A percentile compares a stretch with the other conserved stretches of the same genome.
These are phyloP conservation scores for Spheniscus mendiculus DNA, from an alignment of 2,113 vertebrate species.

Conservation along the genomic window DNA sequence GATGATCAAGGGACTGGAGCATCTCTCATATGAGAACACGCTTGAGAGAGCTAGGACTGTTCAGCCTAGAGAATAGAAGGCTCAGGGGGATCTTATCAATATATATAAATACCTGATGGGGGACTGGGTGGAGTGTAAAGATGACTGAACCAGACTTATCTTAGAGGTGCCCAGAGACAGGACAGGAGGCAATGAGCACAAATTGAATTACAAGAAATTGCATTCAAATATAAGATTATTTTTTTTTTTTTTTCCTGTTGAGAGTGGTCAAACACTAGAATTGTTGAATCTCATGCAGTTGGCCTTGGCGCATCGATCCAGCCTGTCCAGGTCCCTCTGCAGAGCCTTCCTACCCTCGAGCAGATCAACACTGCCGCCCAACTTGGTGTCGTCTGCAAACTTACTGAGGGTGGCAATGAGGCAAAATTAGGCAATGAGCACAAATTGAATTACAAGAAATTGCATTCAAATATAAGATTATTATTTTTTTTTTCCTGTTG, in stretches of 20 bases:
- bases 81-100: not conserved
- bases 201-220: not conserved
- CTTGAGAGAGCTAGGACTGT: not conserved
- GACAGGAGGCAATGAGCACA: not conserved
- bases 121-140: not conserved
- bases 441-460: not conserved
- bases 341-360: too few relatives aligned
- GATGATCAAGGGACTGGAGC: not conserved
- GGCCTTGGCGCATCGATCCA: too few relatives aligned
- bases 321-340: too few relatives aligned
- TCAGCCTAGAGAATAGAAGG: not conserved
- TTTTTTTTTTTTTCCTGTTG: not conserved
- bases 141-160: not conserved
- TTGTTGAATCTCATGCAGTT: too few relatives aligned
- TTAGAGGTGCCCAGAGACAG: not conserved
- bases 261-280: too few relatives aligned
- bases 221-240: not conserved
- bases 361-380: too few relatives aligned
- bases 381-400: too few relatives aligned
- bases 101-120: not conserved
- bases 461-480: not conserved
- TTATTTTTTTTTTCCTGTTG: not conserved
- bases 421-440: not conserved
- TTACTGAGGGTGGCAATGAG: too few relatives aligned
- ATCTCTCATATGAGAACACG: not conserved